phyloP scores from a whole-genome alignment of 2,113 vertebrate genomes.

The Tor tambroides region DNA sequence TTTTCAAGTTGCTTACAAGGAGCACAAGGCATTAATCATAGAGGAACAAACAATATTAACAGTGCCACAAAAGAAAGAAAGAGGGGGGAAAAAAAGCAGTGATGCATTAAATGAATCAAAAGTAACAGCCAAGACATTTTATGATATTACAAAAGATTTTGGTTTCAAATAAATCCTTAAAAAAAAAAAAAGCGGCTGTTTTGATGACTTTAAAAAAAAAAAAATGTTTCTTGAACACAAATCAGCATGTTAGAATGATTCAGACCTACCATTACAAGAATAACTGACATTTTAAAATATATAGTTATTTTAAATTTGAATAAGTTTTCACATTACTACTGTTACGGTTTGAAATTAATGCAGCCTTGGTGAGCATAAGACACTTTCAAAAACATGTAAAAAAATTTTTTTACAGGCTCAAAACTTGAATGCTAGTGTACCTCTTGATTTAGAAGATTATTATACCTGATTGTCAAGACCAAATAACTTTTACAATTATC shows the following conservation, averaged over 20 bases:
- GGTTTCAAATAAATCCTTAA: no score
- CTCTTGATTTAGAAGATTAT: background rate
- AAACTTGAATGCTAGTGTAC: background rate
- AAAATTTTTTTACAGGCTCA: background rate
- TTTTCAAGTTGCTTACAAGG: no score
- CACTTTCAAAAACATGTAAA: background rate
- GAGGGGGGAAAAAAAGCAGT: no score
- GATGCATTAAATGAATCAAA: background rate
- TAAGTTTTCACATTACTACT: background rate
- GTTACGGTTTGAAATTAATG: background rate
- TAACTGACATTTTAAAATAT: background rate
- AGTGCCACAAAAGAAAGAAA: no score
- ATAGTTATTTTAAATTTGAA: no score
- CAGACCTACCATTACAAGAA: background rate
- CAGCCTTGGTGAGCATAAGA: background rate
- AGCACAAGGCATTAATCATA: no score
- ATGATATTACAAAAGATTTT: no score
- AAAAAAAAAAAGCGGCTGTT: no score
- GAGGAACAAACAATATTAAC: no score
- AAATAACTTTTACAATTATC: constrained; percentile 41
- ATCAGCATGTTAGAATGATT: background rate
- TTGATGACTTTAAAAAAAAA: background rate
- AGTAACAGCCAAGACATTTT: background rate
- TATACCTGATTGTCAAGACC: background rate
- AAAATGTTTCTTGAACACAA: background rate